These are phyloP conservation scores for Ammodytes marinus DNA, from an alignment of 2,113 vertebrate species.

Conservation along the genomic window DNA sequence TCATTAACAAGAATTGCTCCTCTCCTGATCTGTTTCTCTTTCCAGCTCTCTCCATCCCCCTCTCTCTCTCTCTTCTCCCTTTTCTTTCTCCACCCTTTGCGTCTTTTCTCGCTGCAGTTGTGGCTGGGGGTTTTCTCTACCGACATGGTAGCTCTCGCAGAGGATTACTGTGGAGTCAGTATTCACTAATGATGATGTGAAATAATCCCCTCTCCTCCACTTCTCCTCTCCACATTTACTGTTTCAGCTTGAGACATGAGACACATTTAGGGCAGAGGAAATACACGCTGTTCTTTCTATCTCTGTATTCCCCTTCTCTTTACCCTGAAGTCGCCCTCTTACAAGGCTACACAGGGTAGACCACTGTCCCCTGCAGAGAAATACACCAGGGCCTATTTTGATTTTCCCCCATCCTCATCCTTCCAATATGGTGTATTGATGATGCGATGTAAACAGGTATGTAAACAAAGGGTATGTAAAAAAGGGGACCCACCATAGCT, in stretches of 20 bases:
- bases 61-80: constrained; percentile 5
- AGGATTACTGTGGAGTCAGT: constrained; percentile 51
- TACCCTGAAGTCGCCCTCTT: constrained; percentile 5
- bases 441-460: no score
- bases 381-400: not conserved
- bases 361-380: constrained; percentile 8
- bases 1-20: constrained; percentile 68
- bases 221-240: constrained; percentile 22
- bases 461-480: no score
- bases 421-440: not conserved
- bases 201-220: constrained; percentile 29
- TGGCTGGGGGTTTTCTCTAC: constrained; percentile 32
- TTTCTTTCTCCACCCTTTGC: not conserved
- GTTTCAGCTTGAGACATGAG: constrained; percentile 32
- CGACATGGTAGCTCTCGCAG: constrained; percentile 58
- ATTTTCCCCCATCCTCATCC: constrained; percentile 15
- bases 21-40: constrained; percentile 31
- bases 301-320: constrained; percentile 29
- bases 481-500: no score
- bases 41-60: constrained; percentile 33
- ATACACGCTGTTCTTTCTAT: constrained; percentile 31
- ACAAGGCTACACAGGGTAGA: constrained; percentile 1
- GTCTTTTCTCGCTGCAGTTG: constrained; percentile 11
- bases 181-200: constrained; percentile 51
- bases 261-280: constrained; percentile 33